Percentiles rank a stretch among this genome's conserved stretches.
Conservation (phyloP, 2,797 vertebrate genomes). For the Babyrousa celebensis region DNA sequence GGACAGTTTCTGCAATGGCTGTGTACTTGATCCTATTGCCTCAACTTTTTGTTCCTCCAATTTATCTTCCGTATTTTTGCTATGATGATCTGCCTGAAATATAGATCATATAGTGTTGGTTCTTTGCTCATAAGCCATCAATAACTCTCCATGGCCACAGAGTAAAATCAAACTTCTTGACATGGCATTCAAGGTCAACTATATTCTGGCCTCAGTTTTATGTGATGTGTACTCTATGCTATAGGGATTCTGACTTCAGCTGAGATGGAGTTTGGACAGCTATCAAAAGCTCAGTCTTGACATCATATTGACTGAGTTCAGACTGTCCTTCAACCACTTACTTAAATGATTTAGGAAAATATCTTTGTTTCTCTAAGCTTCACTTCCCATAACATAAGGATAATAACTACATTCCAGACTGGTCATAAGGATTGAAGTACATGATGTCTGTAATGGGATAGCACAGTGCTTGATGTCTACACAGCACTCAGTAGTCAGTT, state of each 20-base stretch:
- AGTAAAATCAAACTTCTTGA: not conserved
- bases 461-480: too few relatives aligned
- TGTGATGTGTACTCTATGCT: not conserved
- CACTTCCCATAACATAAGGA: not conserved
- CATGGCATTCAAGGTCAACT: not conserved
- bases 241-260: not conserved
- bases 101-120: not conserved
- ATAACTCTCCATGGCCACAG: not conserved
- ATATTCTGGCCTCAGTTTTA: not conserved
- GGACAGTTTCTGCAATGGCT: not conserved
- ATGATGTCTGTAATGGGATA: not conserved
- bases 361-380: not conserved
- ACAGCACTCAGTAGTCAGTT: not conserved
- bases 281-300: not conserved
- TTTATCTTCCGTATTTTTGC: not conserved
- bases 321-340: not conserved
- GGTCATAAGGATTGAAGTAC: not conserved
- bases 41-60: not conserved
- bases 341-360: not conserved
- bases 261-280: not conserved
- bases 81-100: not conserved
- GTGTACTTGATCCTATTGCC: not conserved
- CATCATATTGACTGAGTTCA: not conserved
- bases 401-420: not conserved
- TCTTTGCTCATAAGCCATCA: not conserved